Base-by-base conservation (phyloP, 1,140 invertebrate genomes). In the Eriosoma lanigerum region DNA sequence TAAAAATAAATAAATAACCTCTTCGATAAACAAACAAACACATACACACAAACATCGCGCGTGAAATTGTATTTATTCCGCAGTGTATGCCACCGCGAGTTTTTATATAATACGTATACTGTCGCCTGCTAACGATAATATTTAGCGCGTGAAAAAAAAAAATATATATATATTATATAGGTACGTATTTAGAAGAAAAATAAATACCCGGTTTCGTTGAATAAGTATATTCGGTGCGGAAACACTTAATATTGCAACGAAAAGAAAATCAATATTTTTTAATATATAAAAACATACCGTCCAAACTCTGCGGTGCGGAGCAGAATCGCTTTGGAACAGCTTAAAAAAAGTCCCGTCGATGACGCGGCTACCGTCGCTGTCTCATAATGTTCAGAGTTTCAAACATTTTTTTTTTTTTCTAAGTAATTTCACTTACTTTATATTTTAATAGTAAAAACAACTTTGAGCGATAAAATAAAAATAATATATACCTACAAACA, bases 251-350 rank as follows among this genome's bases (percentile, higher is more conserved):
- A 29, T 72, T 46, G 19, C 48, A 17, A 17, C 8, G 17, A 29
- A 72, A 24, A 72, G 17, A 72, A 72, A 72, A 72, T 72, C 68
- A 29, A 72, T 72, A 72, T 52, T 72, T 72, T 72, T 72, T 72
- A 50, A 72, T 68, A 72, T 68, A 72, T 52, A 72, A 72, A 50
- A 72, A 72, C 21, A 50, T 48, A 46, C 24, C 9, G 9, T 24
- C 24, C 19, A 72, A 72, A 70, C 15, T 38, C 32, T 38, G 64
- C 21, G 32, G 2, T 15, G 38, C 64, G 66, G 8, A 13, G 15
- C 13, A 21, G 32, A 70, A 70, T 70, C 48, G 5, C 46, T 38
- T 8, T 3, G 32, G 8, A 52, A 50, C 13, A 50, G 48, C 48
- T 26, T 19, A 50, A 29, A 52, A 72, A 68, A 70, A 24, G 15